These are phyloP conservation scores for Gymnodraco acuticeps DNA, from an alignment of 2,797 vertebrate genomes.

Conservation along the genomic window DNA sequence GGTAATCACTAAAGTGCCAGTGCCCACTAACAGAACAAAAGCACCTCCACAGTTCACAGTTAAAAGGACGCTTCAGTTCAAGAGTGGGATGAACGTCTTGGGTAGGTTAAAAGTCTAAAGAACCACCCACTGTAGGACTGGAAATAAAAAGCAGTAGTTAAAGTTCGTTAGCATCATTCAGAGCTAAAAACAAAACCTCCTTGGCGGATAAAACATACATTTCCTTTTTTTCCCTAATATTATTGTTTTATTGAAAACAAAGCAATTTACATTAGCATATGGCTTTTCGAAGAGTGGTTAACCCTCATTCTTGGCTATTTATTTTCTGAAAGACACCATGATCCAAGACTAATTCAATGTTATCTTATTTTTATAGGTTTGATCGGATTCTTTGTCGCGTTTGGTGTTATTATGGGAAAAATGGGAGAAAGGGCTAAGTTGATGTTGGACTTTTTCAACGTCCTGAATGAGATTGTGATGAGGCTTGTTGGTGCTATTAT, in stretches of 20 bases:
- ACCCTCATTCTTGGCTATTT: background rate
- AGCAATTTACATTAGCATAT: background rate
- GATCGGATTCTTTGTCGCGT: conserved; percentile 98
- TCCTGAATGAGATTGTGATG: conserved; percentile 98
- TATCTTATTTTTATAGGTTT: conserved; percentile 84
- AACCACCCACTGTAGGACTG: conserved; percentile 7
- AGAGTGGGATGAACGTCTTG: conserved; percentile 98
- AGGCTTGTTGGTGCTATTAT: conserved; percentile 95
- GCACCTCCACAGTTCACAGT: conserved; percentile 86
- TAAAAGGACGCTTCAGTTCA: conserved; percentile 96
- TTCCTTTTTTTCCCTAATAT: background rate
- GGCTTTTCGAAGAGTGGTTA: background rate
- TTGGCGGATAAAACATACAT: background rate
- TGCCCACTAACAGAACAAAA: conserved; percentile 89
- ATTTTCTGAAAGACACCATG: background rate
- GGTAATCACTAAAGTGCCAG: conserved; percentile 89
- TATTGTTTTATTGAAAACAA: background rate
- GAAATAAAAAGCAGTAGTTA: conserved; percentile 15
- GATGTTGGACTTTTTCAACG: conserved; percentile 99
- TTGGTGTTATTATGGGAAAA: conserved; percentile 98
- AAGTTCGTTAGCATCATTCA: background rate
- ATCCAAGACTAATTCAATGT: background rate
- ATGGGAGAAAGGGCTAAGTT: conserved; percentile 97
- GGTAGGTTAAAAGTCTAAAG: conserved; percentile 82
- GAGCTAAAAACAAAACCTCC: background rate